Evolutionary conservation across 2,888 invertebrate species (phyloP), one percentile per base, ranked within the genome.

Genomic region (Nebria brevicollis): DNA sequence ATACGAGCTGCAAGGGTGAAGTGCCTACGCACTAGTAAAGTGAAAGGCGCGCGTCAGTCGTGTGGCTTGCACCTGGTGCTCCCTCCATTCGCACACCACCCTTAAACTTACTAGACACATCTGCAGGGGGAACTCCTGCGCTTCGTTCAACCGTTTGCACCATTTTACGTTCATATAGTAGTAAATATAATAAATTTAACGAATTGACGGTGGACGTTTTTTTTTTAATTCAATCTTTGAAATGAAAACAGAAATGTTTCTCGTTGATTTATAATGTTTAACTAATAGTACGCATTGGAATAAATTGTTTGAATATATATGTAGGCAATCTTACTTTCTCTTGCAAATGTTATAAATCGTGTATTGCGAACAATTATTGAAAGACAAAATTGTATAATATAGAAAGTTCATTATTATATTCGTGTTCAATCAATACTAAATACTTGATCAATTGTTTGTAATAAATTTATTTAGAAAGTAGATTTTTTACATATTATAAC

Each of bases 41-140:
- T 42, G 70, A 64, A 26, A 72, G 77, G 77, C 77, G 41, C 54
- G 77, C 81, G 81, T 77, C 81, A 72, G 77, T 72, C 81, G 81
- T 81, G 81, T 81, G 81, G 76, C 81, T 64, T 20, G 81, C 81
- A 81, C 81, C 81, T 81, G 81, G 81, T 68, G 26, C 72, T 72
- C 66, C 66, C 77, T 43, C 66, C 72, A 13, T 34, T 66, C 20
- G 26, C 11, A 25, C 42, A 20, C 81, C 66, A 66, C 81, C 77
- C 77, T 42, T 70, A 70, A 25, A 54, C 54, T 54, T 54, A 13
- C 6, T 54, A 54, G 54, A 54, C 54, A 66, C 74, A 75, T 74
- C 79, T 79, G 75, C 79, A 79, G 75, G 75, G 79, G 54, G 77
- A 54, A 70, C 26, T 13, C n/a, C 11, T 11, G 10, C 6, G 64